Evolutionary conservation across 2,113 vertebrate genomes (phyloP), one percentile per base, ranked within the genome.

Genomic region (Oncorhynchus kisutch): DNA sequence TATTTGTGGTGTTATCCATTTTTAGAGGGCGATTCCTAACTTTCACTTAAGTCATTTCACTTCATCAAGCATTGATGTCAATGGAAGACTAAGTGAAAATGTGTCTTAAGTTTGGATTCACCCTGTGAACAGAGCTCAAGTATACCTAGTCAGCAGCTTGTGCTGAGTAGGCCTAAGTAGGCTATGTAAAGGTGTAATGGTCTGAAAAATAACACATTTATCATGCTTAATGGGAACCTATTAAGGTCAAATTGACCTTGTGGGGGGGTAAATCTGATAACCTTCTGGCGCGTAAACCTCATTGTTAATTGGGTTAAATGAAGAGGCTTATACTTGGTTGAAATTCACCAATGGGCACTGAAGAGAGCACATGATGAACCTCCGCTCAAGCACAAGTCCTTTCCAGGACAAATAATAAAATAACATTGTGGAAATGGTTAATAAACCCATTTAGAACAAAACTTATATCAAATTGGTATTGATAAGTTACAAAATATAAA

Each of bases 161-260:
- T 78, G 34, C 34, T 39, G 87, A 83, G 76, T 82, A 84, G 14
- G 34, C 2, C 51, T 25, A 34, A 88, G 89, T 89, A 85, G 80
- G 74, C 84, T 86, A 81, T 77, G 71, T 85, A 87, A 87, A 85
- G 77, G 85, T 88, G 90, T 89, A 91, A 90, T 91, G 87, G 83
- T 77, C 79, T 86, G 85, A 91, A 85, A 89, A 91, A 88, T 84
- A 87, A 90, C 81, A 39, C 73, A 86, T 90, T 84, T 87, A 86
- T 90, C 88, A 89, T 88, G 88, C 87, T 92, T 87, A 90, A 90
- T 88, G 77, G 75, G 82, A 90, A 87, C 88, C 89, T 83, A 86
- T 88, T 89, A 82, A 87, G 88, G 87, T 90, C 83, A 91, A 94
- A 88, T 91, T 89, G 86, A 90, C 86, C 88, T 88, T 88, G 86